Evolutionary conservation across 1,140 invertebrate species (phyloP), one percentile per base, ranked within the genome.

Genomic region (Sminthurides bifidus): DNA sequence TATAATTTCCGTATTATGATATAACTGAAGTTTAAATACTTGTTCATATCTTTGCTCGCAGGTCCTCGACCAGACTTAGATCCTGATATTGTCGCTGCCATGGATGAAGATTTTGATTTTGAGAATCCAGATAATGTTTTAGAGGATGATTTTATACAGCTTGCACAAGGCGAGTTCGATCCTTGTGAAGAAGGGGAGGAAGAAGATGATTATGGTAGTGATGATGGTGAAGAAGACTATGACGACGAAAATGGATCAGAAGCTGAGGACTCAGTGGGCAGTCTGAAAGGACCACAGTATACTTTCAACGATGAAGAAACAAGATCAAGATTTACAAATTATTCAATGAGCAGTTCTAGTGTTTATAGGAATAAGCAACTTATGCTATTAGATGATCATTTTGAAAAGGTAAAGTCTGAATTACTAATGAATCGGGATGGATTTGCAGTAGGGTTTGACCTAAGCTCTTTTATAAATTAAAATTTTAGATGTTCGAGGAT

Each of bases 291-390:
- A 56, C 68, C 62, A 35, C 68, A 74, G 54, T 70, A 66, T 50
- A 62, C 67, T 3, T 78, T 79, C 53, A 76, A 75, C 35, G 62
- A 64, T 19, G 82, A 85, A 66, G 85, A 92, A 69, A 85, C 83
- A 0, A 90, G 86, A 69, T 88, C 90, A 0, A 72, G 82, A 17
- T 95, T 95, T 70, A 94, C 92, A 0, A 82, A 89, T 66, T 96
- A 94, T 71, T 95, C 92, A 0, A 87, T 96, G 81, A 85, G 84
- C 0, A 93, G 88, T 41, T 92, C 89, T 65, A 83, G 93, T 0
- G 87, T 96, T 3, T 76, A 77, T 53, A 78, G 92, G 61, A 94
- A 92, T 72, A 78, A 90, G 52, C 82, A 87, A 45, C 73, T 95
- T 0, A 77, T 81, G 0, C 68, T 90, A 27, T 69, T 97, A 0